Percentiles rank a stretch among this genome's conserved stretches.
Conservation (phyloP, 92 coral and sea anemone species). For the Zoanthus solanderi region DNA sequence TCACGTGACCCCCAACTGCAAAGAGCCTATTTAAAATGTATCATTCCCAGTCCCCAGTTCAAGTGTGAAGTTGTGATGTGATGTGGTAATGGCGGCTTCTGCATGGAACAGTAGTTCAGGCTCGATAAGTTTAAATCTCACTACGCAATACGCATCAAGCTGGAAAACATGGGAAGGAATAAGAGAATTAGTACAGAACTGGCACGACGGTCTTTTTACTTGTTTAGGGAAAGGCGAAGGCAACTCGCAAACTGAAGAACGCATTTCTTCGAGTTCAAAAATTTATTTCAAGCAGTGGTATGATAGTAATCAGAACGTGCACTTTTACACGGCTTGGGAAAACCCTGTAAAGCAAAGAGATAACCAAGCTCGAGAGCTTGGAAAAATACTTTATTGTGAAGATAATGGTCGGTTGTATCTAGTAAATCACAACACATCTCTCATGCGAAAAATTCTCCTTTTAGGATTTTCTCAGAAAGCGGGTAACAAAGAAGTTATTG, state of each 20-base stretch:
- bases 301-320: neutral
- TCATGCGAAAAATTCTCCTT: conserved; percentile 59
- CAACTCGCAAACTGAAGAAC: neutral
- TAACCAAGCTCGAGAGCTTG: conserved; percentile 29
- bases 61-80: too few species aligned
- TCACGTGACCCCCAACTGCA: too few species aligned
- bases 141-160: conserved; percentile 56
- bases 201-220: conserved; percentile 67
- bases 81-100: too few species aligned
- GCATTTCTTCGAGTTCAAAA: conserved; percentile 3
- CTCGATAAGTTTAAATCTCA: conserved; percentile 56
- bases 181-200: conserved; percentile 67
- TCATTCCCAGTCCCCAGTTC: too few species aligned
- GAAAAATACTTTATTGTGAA: conserved; percentile 48
- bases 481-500: conserved; percentile 63
- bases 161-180: conserved; percentile 71
- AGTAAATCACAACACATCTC: conserved; percentile 57
- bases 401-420: conserved; percentile 35
- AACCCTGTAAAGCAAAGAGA: neutral
- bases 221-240: conserved; percentile 40
- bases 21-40: too few species aligned
- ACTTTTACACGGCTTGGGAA: conserved; percentile 6
- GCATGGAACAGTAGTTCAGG: too few species aligned
- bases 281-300: conserved; percentile 14
- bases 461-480: conserved; percentile 68